A percentile compares a stretch with the other conserved stretches of the same genome.
These are phyloP conservation scores for human (Homo sapiens) DNA, from an alignment of 2,113 vertebrate genomes.

Conservation along the genomic window DNA sequence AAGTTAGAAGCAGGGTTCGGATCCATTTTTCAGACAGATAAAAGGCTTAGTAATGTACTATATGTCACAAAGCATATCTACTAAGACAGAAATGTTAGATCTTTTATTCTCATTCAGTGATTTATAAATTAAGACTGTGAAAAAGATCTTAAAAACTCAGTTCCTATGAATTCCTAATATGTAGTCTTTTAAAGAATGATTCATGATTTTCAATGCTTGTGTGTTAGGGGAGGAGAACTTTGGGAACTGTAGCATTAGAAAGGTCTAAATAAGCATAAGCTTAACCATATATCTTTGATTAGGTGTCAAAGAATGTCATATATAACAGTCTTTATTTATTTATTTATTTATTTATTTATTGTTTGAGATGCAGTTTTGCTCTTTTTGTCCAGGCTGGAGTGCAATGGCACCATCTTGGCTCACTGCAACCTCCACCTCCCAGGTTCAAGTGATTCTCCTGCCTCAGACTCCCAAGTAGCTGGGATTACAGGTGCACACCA, in stretches of 20 bases:
- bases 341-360: no score
- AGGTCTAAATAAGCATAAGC: neutral
- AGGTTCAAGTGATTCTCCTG: no score
- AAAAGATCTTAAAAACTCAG: neutral
- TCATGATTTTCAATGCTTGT: neutral
- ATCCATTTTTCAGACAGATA: neutral
- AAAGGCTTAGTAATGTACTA: neutral
- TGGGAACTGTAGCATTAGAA: neutral
- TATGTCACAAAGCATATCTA: neutral
- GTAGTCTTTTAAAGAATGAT: neutral
- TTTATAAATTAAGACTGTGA: slow-evolving; percentile 11
- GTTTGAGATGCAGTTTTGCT: no score
- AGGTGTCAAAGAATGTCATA: neutral
- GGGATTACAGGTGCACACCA: no score
- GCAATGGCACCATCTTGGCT: no score
- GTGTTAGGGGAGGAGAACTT: neutral
- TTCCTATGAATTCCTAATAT: neutral
- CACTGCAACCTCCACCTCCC: no score
- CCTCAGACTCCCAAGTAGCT: no score
- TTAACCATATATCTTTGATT: neutral
- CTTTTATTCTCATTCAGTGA: slow-evolving; percentile 23
- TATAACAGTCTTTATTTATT: no score
- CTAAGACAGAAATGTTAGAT: slow-evolving; percentile 16
- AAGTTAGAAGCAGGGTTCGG: neutral
- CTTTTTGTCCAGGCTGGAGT: no score